Conservation (phyloP, 2,797 vertebrate species). For the Oceanodroma leucorhoa region DNA sequence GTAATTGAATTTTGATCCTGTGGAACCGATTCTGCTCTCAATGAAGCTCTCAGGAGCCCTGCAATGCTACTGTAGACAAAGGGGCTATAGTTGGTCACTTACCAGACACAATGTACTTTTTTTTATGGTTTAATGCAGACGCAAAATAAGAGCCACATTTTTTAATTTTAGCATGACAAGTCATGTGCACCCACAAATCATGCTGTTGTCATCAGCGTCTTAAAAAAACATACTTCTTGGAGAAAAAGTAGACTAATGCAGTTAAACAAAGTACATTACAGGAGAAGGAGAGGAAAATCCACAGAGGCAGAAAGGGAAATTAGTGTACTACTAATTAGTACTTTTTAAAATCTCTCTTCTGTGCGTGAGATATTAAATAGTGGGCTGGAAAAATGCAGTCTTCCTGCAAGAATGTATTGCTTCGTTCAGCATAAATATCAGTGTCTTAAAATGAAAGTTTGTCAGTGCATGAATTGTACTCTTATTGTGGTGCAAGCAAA, state of each 20-base stretch:
- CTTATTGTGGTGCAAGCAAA: slow-evolving; percentile 25
- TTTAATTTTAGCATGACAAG: neutral
- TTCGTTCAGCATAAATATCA: neutral
- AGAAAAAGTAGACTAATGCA: neutral
- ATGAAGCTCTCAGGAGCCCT: neutral
- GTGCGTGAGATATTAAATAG: neutral
- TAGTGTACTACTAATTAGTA: neutral
- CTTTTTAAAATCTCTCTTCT: neutral
- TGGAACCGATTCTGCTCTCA: neutral
- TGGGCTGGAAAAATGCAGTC: neutral
- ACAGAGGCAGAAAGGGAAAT: neutral
- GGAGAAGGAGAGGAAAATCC: neutral
- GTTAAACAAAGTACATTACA: neutral
- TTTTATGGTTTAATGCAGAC: neutral
- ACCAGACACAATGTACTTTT: neutral
- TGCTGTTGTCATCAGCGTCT: neutral
- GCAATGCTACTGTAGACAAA: neutral
- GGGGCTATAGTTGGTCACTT: neutral
- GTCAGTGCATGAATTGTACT: neutral
- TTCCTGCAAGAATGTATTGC: neutral
- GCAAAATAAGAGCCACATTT: slow-evolving; percentile 9
- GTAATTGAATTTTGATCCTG: neutral
- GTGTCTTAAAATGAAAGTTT: slow-evolving; percentile 14
- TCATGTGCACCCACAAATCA: slow-evolving; percentile 11
- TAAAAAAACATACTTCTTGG: neutral